These are phyloP conservation scores for Axea sp. DNA, from an alignment of 2,888 invertebrate species.

Conservation along the genomic window DNA sequence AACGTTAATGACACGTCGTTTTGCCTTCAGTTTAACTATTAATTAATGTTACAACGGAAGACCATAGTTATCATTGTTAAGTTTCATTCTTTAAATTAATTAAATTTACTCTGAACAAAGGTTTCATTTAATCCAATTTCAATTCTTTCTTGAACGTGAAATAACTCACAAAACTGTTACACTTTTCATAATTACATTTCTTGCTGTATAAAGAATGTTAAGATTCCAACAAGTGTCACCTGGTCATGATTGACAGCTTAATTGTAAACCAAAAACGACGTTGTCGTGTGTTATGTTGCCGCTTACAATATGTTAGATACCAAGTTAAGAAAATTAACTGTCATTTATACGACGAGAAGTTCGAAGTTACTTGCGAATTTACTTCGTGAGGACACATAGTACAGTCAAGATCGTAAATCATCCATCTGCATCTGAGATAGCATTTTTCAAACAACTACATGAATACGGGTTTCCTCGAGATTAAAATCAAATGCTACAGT, in stretches of 20 bases:
- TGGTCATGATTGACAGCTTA: conserved; percentile 15
- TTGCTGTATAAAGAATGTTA: conserved; percentile 3
- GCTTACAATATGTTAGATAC: conserved; percentile 2
- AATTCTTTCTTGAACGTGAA: no score
- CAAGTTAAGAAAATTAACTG: conserved; percentile 38
- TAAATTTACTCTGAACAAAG: no score
- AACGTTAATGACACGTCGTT: no score
- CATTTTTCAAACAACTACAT: neutral
- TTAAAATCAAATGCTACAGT: neutral
- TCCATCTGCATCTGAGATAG: neutral
- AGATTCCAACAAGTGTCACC: conserved; percentile 4
- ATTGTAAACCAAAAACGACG: conserved; percentile 19
- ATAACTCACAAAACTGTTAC: neutral
- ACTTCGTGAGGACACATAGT: neutral
- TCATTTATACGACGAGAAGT: conserved; percentile 11
- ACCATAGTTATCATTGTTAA: no score
- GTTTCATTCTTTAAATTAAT: no score
- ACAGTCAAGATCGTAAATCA: conserved; percentile 4
- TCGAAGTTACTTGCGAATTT: conserved; percentile 6
- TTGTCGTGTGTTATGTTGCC: no score
- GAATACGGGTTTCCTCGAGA: neutral
- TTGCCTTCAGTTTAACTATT: no score
- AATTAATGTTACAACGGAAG: no score
- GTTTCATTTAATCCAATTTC: no score
- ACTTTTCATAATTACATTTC: neutral